phyloP scores from a whole-genome alignment of 1,140 invertebrate genomes.

The Asobara japonica region DNA sequence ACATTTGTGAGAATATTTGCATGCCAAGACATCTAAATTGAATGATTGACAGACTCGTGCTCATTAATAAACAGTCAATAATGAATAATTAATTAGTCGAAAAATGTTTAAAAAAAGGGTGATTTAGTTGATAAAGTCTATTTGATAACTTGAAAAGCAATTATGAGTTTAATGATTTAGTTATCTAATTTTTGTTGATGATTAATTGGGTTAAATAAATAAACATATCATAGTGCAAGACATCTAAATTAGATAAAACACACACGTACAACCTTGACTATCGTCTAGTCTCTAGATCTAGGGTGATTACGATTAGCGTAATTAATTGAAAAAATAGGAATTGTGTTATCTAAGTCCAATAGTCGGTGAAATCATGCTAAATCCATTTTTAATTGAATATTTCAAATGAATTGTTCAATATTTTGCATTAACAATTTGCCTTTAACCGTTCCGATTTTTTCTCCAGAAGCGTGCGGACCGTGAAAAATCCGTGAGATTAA shows the following conservation, averaged over 20 bases:
- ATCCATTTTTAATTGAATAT: not conserved
- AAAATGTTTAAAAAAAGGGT: no score
- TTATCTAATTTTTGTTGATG: not conserved
- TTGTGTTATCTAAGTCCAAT: not conserved
- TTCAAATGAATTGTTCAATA: not conserved
- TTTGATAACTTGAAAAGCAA: not conserved
- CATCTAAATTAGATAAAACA: constrained; percentile 15
- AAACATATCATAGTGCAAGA: constrained; percentile 6
- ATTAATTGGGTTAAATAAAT: not conserved
- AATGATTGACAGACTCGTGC: constrained; percentile 48
- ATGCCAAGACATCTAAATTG: constrained; percentile 63
- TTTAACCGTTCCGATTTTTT: constrained; percentile 3
- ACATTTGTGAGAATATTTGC: constrained; percentile 40
- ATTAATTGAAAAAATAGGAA: constrained; percentile 9
- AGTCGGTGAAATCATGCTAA: not conserved
- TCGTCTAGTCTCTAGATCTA: constrained; percentile 12
- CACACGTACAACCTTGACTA: not conserved
- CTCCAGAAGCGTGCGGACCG: constrained; percentile 1
- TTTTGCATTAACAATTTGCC: not conserved
- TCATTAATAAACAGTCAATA: constrained; percentile 32
- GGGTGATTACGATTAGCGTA: constrained; percentile 9
- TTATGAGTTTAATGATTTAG: not conserved
- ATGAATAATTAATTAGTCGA: not conserved
- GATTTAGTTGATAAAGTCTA: constrained; percentile 44
- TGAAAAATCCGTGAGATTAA: not conserved